Conservation (phyloP, 2,888 invertebrate genomes). For the Entomobrya proxima region DNA sequence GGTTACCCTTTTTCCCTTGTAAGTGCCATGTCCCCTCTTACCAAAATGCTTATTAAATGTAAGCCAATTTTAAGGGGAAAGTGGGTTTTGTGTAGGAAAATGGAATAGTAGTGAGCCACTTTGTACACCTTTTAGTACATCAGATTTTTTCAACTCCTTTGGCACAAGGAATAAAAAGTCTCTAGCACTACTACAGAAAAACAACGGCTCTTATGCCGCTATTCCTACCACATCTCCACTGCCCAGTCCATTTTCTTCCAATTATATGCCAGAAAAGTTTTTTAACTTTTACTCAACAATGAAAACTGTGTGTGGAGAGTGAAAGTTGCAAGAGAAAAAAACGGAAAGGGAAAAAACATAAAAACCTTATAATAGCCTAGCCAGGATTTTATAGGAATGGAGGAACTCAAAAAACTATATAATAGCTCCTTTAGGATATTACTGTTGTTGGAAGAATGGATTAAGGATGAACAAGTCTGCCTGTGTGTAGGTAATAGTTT, state of each 20-base stretch:
- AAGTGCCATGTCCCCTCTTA: not conserved
- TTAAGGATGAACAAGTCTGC: slow-evolving; percentile 39
- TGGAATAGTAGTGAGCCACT: not conserved
- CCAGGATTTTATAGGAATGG: not conserved
- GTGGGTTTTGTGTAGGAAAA: not conserved
- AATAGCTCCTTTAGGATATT: slow-evolving; percentile 57
- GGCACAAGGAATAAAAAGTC: not conserved
- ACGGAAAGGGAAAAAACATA: slow-evolving; percentile 16
- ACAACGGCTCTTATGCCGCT: not conserved
- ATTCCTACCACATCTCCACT: not conserved
- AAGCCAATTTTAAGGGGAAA: not conserved
- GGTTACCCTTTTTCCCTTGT: not conserved
- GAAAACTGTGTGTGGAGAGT: slow-evolving; percentile 14
- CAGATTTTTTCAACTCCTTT: slow-evolving; percentile 16
- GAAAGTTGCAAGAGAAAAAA: not conserved
- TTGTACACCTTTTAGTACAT: slow-evolving; percentile 15
- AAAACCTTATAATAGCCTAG: not conserved
- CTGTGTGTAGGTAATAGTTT: not conserved
- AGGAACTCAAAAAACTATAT: not conserved
- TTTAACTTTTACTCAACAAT: slow-evolving; percentile 63
- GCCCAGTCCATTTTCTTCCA: slow-evolving; percentile 59
- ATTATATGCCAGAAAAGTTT: slow-evolving; percentile 52
- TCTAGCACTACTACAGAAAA: not conserved
- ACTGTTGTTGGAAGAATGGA: slow-evolving; percentile 29
- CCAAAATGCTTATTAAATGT: slow-evolving; percentile 3